phyloP scores from a whole-genome alignment of 2,888 invertebrate genomes.

The Eulithis testata region DNA sequence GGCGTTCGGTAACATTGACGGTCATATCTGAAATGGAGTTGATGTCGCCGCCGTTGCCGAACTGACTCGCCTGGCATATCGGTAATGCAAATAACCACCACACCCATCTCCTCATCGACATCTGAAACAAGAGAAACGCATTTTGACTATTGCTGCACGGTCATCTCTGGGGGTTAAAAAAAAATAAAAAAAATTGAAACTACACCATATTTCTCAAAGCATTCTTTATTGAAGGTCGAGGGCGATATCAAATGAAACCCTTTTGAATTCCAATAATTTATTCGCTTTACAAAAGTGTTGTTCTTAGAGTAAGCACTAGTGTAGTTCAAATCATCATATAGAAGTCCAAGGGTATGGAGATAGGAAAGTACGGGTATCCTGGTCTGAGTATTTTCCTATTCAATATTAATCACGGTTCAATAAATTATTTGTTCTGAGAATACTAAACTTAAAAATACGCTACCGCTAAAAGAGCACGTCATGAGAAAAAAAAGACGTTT shows the following conservation, averaged over 20 bases:
- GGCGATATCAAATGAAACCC: constrained; percentile 81
- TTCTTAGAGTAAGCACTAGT: constrained; percentile 44
- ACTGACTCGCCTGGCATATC: constrained; percentile 66
- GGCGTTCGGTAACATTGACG: constrained; percentile 68
- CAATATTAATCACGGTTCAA: not conserved
- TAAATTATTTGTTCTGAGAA: not conserved
- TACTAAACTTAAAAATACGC: not conserved
- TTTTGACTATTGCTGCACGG: constrained; percentile 53
- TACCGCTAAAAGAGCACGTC: not conserved
- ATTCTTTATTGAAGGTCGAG: constrained; percentile 77
- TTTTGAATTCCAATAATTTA: constrained; percentile 71
- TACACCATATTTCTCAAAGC: constrained; percentile 73
- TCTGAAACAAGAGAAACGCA: constrained; percentile 77
- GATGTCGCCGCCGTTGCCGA: constrained; percentile 66
- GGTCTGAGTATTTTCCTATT: constrained; percentile 31
- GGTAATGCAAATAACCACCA: constrained; percentile 57
- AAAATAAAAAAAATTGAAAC: constrained; percentile 73
- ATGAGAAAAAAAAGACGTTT: not conserved
- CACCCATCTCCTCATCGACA: constrained; percentile 64
- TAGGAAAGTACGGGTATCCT: constrained; percentile 43
- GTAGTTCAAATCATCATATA: constrained; percentile 38
- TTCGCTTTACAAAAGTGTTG: constrained; percentile 60
- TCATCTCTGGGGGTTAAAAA: constrained; percentile 45
- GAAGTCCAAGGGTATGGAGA: constrained; percentile 55
- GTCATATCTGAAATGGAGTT: constrained; percentile 66